These are phyloP conservation scores for Chrysina gloriosa DNA, from an alignment of 2,888 invertebrate species.

Conservation along the genomic window DNA sequence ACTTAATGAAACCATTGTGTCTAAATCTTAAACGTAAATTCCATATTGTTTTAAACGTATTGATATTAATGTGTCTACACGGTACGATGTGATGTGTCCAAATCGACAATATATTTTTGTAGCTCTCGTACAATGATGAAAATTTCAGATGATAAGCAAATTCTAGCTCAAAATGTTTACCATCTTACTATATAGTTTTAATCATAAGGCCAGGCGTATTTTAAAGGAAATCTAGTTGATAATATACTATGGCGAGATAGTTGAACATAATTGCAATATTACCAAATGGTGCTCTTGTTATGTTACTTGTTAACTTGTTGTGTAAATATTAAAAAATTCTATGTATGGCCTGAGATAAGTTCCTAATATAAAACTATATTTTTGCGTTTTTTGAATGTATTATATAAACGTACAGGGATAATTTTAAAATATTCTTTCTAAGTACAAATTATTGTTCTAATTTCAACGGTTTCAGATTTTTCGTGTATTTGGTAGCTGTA, in stretches of 20 bases:
- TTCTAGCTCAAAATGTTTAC: slow-evolving; percentile 7
- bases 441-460: slow-evolving; percentile 17
- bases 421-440: slow-evolving; percentile 11
- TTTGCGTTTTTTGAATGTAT: background rate
- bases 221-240: slow-evolving; percentile 11
- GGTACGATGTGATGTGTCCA: too few relatives aligned
- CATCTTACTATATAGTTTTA: background rate
- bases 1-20: too few relatives aligned
- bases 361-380: slow-evolving; percentile 21
- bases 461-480: background rate
- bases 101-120: slow-evolving; percentile 30
- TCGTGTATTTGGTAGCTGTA: slow-evolving; percentile 2
- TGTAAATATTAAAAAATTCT: slow-evolving; percentile 18
- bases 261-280: slow-evolving; percentile 38
- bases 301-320: slow-evolving; percentile 31
- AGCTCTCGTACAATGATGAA: slow-evolving; percentile 2
- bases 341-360: slow-evolving; percentile 39
- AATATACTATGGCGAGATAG: background rate
- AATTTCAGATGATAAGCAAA: background rate
- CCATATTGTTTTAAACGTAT: too few relatives aligned
- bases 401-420: slow-evolving; percentile 17
- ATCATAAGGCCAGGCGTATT: slow-evolving; percentile 38
- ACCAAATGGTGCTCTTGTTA: slow-evolving; percentile 37
- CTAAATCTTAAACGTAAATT: too few relatives aligned
- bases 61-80: too few relatives aligned